Evolutionary conservation across 2,113 vertebrate species (phyloP), one percentile per base, ranked within the genome.

Genomic region (Myocastor coypus): DNA sequence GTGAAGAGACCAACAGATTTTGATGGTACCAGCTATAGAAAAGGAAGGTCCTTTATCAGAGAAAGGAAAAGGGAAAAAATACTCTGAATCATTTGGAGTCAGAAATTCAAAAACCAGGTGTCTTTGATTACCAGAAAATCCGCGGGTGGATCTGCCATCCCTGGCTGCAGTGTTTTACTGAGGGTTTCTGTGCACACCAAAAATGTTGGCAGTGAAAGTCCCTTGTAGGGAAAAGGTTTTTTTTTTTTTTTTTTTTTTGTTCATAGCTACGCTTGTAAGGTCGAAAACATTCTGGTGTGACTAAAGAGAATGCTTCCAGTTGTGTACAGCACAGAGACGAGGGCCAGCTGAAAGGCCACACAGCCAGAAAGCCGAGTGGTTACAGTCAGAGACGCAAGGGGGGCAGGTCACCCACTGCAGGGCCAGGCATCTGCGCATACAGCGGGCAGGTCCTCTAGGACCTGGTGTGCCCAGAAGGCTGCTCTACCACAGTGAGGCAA

Each of bases 41-140:
- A 97, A 96, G 82, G 81, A 97, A 97, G 50, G 92, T 75, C 22
- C 37, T 86, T 75, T 94, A 87, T 95, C 7, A 46, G 68, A 71
- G 87, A 73, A 24, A 52, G 7, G 12, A 55, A 28, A 24, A 34
- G 37, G 7, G 77, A 4, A 96, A 77, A 86, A 93, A 82, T 24
- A 30, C 71, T 64, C 2, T 7, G 69, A 85, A 91, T 96, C 69
- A 68, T 80, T 91, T 89, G 73, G 88, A 96, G 86, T 64, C n/a
- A 95, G 87, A 77, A 50, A 83, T 87, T 80, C 37, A 89, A 84
- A 80, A 94, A 88, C 71, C 91, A 97, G 97, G 96, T 98, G 98
- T 97, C 97, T 97, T 96, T 98, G 94, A 98, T 96, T 98, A 97
- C 97, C 97, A 97, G 95, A 97, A 98, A 87, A 93, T 82, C 59